phyloP scores from a whole-genome alignment of 2,797 vertebrate species.

The Pseudochromis fuscus region DNA sequence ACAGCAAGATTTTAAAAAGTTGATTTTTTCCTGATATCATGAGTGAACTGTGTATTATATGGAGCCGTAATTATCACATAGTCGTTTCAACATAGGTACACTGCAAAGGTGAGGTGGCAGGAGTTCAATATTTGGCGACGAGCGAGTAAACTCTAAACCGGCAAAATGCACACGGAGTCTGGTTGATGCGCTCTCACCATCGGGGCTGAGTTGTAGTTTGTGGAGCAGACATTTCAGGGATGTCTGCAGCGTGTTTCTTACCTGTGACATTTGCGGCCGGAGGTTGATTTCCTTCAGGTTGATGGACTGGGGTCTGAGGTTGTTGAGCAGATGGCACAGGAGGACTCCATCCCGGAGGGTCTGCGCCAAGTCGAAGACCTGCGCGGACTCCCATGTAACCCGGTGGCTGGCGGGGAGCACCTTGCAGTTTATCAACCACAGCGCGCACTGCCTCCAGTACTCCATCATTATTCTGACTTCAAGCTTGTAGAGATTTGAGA shows the following conservation, averaged over 20 bases:
- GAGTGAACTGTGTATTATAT: fast-evolving
- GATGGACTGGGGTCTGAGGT: constrained; percentile 90
- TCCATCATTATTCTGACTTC: constrained; percentile 86
- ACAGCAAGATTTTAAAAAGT: constrained; percentile 49
- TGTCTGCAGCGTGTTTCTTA: constrained; percentile 67
- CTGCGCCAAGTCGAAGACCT: constrained; percentile 97
- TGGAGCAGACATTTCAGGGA: not conserved
- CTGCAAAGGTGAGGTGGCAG: fast-evolving
- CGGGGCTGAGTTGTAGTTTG: constrained; percentile 15
- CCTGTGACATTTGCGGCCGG: constrained; percentile 98
- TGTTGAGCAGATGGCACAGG: constrained; percentile 97
- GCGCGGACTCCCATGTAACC: constrained; percentile 95
- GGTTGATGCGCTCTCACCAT: constrained; percentile 15
- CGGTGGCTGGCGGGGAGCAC: constrained; percentile 95
- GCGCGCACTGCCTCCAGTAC: constrained; percentile 95
- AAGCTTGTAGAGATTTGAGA: not conserved
- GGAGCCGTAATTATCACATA: constrained; percentile 1
- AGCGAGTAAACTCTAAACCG: not conserved
- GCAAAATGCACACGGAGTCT: constrained; percentile 1
- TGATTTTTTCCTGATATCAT: not conserved
- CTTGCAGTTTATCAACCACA: constrained; percentile 95
- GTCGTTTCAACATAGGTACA: fast-evolving
- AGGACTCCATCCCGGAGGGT: constrained; percentile 96
- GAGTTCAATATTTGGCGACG: fast-evolving
- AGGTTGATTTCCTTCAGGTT: constrained; percentile 98